Evolutionary conservation across 2,113 vertebrate species (phyloP).

Genomic region (Forbesichthys agassizii): DNA sequence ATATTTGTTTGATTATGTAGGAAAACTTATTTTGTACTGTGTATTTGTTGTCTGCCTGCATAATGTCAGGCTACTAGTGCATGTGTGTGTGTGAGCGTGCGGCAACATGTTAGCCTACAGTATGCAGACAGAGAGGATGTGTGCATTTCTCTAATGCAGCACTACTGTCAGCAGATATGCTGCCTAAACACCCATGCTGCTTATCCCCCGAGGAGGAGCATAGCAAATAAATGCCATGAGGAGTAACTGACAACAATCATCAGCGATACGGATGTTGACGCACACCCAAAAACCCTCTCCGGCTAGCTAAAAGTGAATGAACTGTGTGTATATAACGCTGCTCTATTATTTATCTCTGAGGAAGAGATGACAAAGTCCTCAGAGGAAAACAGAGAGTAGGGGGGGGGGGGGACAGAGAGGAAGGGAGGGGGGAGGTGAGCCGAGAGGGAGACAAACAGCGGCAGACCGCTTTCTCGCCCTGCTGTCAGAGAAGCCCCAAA

Average conservation of each 20-base stretch:
- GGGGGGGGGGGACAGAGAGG: neutral
- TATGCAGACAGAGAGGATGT: constrained; percentile 2
- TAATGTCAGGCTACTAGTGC: neutral
- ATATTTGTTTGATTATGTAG: no score
- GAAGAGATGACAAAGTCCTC: constrained; percentile 1
- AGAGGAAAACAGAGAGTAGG: neutral
- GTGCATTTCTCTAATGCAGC: neutral
- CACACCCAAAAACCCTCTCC: no score
- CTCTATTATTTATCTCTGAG: constrained; percentile 19
- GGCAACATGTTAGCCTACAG: neutral
- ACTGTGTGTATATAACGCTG: constrained; percentile 1
- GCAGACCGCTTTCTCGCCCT: constrained; percentile 15
- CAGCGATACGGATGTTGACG: neutral
- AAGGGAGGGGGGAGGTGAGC: constrained; percentile 2
- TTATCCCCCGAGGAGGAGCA: constrained; percentile 48
- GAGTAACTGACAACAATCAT: constrained; percentile 48
- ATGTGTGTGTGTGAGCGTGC: constrained; percentile 10
- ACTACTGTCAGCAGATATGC: constrained; percentile 40
- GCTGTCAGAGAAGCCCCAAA: constrained; percentile 24
- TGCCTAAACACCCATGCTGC: constrained; percentile 43
- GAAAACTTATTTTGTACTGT: neutral
- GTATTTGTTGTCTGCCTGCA: neutral
- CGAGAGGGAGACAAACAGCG: neutral
- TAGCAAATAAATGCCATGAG: constrained; percentile 38
- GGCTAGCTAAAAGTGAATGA: constrained; percentile 15